Evolutionary conservation across 2,113 vertebrate genomes (phyloP).

Genomic region (Dryoscopus gambensis): DNA sequence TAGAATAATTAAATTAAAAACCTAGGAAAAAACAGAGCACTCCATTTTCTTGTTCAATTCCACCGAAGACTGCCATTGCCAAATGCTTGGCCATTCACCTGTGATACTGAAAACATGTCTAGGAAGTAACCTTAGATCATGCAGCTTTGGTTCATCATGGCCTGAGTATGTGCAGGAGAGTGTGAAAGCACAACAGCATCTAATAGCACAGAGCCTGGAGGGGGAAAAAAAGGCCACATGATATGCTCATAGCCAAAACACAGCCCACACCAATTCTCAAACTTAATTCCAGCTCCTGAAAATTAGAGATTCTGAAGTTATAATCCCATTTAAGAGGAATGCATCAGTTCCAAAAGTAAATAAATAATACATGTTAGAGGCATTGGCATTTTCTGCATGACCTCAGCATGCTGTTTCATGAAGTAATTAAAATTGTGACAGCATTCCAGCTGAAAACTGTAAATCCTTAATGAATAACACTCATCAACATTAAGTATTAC

Average conservation of each 20-base stretch:
- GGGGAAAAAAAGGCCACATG: accelerated
- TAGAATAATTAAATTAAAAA: background rate
- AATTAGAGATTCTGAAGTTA: background rate
- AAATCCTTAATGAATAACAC: constrained; percentile 9
- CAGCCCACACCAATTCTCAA: background rate
- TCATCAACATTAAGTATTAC: background rate
- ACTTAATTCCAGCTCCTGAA: background rate
- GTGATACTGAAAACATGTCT: background rate
- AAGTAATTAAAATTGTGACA: constrained; percentile 25
- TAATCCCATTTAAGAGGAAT: background rate
- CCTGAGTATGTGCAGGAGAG: background rate
- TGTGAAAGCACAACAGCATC: background rate
- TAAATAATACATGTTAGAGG: background rate
- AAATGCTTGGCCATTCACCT: background rate
- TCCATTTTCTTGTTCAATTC: background rate
- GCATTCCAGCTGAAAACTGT: background rate
- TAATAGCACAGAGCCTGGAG: background rate
- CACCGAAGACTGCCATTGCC: background rate
- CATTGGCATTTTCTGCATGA: background rate
- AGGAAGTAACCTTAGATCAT: background rate
- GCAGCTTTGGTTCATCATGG: background rate
- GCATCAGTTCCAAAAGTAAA: background rate
- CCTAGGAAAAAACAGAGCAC: background rate
- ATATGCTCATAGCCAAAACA: background rate
- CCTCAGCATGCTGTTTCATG: background rate